phyloP scores from a whole-genome alignment of 2,113 vertebrate species.

The Boleophthalmus pectinirostris region DNA sequence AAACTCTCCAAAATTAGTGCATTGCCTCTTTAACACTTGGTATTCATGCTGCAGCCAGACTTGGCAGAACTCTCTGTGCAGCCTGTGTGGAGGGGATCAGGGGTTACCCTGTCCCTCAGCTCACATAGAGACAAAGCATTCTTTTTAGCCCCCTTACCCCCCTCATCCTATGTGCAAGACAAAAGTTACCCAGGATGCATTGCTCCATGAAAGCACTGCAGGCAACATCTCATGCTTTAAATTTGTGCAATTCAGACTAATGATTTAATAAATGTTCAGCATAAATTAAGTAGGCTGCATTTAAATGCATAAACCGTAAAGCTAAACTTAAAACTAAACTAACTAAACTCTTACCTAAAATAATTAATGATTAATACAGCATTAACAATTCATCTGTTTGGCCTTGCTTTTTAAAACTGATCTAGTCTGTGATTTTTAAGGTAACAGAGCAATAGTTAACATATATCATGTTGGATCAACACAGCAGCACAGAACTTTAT shows the following conservation, averaged over 20 bases:
- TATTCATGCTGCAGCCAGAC: conserved; percentile 25
- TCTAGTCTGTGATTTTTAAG: too few relatives aligned
- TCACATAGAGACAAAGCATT: conserved; percentile 59
- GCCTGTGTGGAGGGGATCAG: conserved; percentile 2
- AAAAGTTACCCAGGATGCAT: conserved; percentile 11
- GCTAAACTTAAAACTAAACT: neutral
- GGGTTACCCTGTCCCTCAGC: conserved; percentile 34
- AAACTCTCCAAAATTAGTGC: neutral
- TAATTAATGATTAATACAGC: too few relatives aligned
- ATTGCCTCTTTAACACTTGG: neutral
- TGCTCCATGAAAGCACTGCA: neutral
- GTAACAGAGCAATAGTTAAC: too few relatives aligned
- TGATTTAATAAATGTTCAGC: conserved; percentile 20
- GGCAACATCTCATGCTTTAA: conserved; percentile 7
- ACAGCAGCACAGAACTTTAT: too few relatives aligned
- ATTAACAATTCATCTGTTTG: too few relatives aligned
- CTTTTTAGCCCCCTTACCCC: conserved; percentile 44
- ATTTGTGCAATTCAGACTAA: conserved; percentile 13
- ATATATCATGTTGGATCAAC: too few relatives aligned
- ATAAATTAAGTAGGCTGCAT: conserved; percentile 17
- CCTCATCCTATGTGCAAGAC: neutral
- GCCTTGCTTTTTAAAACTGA: neutral
- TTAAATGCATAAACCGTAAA: conserved; percentile 3
- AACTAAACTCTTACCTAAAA: neutral
- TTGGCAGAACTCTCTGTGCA: neutral